phyloP scores from a whole-genome alignment of 2,797 vertebrate species.

The Intellagama lesueurii region DNA sequence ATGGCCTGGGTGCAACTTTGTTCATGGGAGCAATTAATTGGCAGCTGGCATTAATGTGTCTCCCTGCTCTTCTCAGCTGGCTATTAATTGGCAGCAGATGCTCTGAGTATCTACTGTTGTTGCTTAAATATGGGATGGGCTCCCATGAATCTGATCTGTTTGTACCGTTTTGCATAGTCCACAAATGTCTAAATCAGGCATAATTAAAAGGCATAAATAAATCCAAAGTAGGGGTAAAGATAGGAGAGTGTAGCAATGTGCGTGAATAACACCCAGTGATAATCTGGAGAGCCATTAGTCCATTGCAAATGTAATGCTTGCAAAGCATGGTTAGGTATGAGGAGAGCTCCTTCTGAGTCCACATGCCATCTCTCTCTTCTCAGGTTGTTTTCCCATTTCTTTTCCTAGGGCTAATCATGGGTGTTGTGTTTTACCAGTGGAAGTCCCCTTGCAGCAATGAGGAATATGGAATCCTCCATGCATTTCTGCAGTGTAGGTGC shows the following conservation, averaged over 20 bases:
- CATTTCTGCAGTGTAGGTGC: no score
- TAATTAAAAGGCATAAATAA: background rate
- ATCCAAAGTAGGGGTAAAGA: background rate
- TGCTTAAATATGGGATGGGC: slow-evolving; percentile 20
- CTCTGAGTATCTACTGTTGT: background rate
- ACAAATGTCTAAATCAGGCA: slow-evolving; percentile 1
- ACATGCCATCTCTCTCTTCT: no score
- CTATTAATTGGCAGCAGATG: slow-evolving; percentile 49
- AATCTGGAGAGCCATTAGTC: background rate
- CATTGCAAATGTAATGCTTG: background rate
- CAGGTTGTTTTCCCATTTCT: background rate
- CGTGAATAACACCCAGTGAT: background rate
- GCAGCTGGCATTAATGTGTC: slow-evolving; percentile 24
- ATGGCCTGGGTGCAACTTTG: slow-evolving; percentile 5
- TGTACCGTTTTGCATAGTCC: background rate
- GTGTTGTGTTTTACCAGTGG: background rate
- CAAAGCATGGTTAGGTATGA: background rate
- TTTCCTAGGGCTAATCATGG: background rate
- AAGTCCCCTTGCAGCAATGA: background rate
- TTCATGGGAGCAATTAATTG: slow-evolving; percentile 46
- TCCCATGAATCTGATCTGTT: slow-evolving; percentile 33
- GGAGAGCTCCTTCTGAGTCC: background rate
- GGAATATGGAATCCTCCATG: no score
- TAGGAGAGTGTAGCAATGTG: background rate
- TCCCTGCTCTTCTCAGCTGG: slow-evolving; percentile 48